Evolutionary conservation across 2,113 vertebrate species (phyloP).

Genomic region (Phrynosoma blainvillii): DNA sequence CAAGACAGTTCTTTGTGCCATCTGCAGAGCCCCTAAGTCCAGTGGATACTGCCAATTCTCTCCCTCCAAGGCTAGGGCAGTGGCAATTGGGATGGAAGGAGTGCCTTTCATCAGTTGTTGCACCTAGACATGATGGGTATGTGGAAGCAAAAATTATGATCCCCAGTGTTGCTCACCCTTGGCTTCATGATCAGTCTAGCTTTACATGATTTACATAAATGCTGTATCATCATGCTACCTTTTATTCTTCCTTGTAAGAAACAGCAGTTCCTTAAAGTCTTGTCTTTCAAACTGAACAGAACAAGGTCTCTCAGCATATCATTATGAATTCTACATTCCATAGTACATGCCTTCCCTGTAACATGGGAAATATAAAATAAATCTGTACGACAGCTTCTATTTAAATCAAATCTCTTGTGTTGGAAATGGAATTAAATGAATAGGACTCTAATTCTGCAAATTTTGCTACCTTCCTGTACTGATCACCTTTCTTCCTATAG

Average conservation of each 20-base stretch:
- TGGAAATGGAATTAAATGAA: constrained; percentile 33
- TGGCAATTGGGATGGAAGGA: too few relatives aligned
- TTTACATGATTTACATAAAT: not conserved
- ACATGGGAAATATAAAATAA: constrained; percentile 33
- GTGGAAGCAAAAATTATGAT: too few relatives aligned
- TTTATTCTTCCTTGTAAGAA: not conserved
- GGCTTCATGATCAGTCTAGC: not conserved
- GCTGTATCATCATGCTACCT: not conserved
- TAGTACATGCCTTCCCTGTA: constrained; percentile 19
- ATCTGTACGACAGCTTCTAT: constrained; percentile 13
- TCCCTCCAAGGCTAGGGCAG: too few relatives aligned
- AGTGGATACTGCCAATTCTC: too few relatives aligned
- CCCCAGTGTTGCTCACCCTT: not conserved
- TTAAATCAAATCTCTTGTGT: constrained; percentile 24
- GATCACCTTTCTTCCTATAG: constrained; percentile 39
- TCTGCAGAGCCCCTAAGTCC: too few relatives aligned
- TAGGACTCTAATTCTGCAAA: constrained; percentile 31
- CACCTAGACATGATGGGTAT: too few relatives aligned
- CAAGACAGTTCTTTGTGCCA: too few relatives aligned
- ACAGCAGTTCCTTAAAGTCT: not conserved
- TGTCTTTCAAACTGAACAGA: not conserved
- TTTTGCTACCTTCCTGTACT: constrained; percentile 25
- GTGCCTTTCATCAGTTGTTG: too few relatives aligned
- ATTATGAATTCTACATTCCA: constrained; percentile 26
- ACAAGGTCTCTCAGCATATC: constrained; percentile 16